phyloP scores from a whole-genome alignment of 2,797 vertebrate genomes.

The Pelobates cultripes region DNA sequence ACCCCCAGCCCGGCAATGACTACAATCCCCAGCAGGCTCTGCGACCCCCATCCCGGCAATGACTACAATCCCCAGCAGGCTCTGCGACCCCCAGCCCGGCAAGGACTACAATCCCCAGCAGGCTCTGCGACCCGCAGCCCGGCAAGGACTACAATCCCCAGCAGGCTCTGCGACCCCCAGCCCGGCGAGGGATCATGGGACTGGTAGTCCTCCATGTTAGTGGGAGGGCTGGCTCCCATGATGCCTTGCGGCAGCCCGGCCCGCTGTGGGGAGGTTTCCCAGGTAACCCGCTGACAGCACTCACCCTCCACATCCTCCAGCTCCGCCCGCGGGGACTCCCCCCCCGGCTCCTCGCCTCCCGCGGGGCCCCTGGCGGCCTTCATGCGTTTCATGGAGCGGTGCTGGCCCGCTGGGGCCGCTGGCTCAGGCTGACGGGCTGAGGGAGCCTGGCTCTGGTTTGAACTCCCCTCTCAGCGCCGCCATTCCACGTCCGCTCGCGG shows the following conservation, averaged over 20 bases:
- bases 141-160: background rate
- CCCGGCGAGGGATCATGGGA: background rate
- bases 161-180: too few relatives aligned
- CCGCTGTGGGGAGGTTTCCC: background rate
- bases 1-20: too few relatives aligned
- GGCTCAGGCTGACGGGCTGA: conserved; percentile 8
- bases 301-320: conserved; percentile 37
- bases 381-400: background rate
- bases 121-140: too few relatives aligned
- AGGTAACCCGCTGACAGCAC: background rate
- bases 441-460: conserved; percentile 42
- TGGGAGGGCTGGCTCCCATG: background rate
- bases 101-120: too few relatives aligned
- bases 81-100: too few relatives aligned
- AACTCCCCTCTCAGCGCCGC: conserved; percentile 55
- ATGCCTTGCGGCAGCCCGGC: background rate
- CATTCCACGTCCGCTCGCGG: conserved; percentile 53
- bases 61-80: too few relatives aligned
- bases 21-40: too few relatives aligned
- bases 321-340: conserved; percentile 22
- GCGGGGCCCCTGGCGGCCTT: conserved; percentile 32
- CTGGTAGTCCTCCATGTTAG: background rate
- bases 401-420: background rate
- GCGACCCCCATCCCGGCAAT: too few relatives aligned
- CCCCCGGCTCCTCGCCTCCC: conserved; percentile 16